phyloP scores from a whole-genome alignment of 2,113 vertebrate species.

The Gadus chalcogrammus region DNA sequence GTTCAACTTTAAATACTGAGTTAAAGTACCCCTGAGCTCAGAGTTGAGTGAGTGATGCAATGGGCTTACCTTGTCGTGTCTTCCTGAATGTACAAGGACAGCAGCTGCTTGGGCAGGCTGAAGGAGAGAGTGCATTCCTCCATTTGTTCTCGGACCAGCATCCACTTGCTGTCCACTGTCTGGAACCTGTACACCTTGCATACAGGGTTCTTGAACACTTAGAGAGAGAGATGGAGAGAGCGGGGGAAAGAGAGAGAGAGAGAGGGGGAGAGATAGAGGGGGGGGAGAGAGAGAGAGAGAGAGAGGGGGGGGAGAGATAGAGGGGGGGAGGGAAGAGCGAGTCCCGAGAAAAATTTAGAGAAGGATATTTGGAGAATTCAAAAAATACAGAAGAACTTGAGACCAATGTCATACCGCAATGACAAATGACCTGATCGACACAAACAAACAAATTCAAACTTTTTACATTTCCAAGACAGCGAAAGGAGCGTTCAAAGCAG shows the following conservation, averaged over 20 bases:
- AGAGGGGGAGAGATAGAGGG: not conserved
- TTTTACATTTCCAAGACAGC: conserved; percentile 10
- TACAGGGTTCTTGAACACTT: conserved; percentile 92
- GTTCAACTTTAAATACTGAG: no score
- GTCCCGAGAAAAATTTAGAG: no score
- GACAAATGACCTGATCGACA: conserved; percentile 12
- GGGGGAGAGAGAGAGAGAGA: not conserved
- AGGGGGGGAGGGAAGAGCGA: no score
- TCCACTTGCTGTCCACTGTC: conserved; percentile 92
- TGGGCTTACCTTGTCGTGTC: conserved; percentile 86
- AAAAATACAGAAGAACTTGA: not conserved
- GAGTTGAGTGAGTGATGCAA: not conserved
- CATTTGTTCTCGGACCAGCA: conserved; percentile 94
- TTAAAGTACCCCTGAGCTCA: no score
- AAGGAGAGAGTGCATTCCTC: conserved; percentile 92
- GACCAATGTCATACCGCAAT: conserved; percentile 14
- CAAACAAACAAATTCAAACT: conserved; percentile 4
- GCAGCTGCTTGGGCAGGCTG: conserved; percentile 90
- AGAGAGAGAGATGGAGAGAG: conserved; percentile 20
- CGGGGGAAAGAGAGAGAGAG: not conserved
- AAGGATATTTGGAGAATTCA: no score
- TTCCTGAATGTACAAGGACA: conserved; percentile 90
- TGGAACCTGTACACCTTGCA: conserved; percentile 95
- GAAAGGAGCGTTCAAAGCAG: conserved; percentile 13
- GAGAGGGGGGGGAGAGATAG: no score